Conservation (phyloP, 1,140 invertebrate genomes). For the Copidosoma floridanum region DNA sequence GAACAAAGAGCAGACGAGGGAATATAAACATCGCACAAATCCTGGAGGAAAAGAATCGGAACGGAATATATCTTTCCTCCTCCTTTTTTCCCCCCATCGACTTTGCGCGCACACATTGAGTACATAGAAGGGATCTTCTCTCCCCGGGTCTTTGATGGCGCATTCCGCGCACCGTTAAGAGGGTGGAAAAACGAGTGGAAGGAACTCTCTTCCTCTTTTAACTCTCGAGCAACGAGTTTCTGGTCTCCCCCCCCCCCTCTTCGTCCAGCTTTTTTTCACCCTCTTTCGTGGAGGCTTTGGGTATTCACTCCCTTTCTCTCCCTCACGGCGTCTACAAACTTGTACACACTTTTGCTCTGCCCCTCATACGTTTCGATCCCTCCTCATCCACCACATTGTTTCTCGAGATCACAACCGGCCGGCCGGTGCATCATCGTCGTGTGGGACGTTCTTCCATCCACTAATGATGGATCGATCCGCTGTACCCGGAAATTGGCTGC, state of each 20-base stretch:
- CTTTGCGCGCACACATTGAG: background rate
- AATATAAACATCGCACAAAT: conserved; percentile 28
- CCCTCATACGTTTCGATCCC: no score
- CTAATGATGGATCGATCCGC: no score
- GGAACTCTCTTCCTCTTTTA: background rate
- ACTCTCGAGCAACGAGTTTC: no score
- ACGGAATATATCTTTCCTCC: conserved; percentile 21
- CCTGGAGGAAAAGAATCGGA: conserved; percentile 25
- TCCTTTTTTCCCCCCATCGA: background rate
- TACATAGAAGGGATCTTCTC: background rate
- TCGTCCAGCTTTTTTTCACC: background rate
- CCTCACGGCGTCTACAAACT: no score
- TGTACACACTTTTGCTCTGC: no score
- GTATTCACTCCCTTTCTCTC: no score
- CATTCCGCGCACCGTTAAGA: conserved; percentile 31
- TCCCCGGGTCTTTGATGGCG: conserved; percentile 20
- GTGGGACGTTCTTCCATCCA: no score
- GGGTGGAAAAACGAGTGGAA: conserved; percentile 24
- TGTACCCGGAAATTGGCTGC: no score
- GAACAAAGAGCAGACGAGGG: conserved; percentile 6
- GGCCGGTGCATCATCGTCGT: no score
- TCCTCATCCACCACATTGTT: no score
- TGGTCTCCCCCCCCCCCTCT: background rate
- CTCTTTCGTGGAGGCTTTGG: background rate
- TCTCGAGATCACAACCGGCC: no score